These are phyloP conservation scores for Thaleichthys pacificus DNA, from an alignment of 2,797 vertebrate genomes.

Conservation along the genomic window DNA sequence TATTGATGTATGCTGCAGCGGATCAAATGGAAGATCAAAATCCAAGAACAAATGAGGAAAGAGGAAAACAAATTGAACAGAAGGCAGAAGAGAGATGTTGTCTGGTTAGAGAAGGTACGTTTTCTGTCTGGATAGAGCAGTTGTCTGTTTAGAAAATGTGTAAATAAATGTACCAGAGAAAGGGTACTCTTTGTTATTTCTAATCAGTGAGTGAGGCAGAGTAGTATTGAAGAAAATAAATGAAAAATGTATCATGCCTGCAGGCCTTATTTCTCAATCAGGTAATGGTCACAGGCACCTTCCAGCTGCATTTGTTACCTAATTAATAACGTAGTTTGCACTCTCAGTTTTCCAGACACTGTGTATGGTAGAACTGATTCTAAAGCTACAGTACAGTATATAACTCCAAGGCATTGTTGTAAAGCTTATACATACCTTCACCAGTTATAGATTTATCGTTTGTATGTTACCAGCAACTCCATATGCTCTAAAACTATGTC, in stretches of 20 bases:
- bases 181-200: constrained; percentile 19
- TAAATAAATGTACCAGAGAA: constrained; percentile 10
- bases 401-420: not conserved
- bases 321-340: constrained; percentile 60
- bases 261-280: constrained; percentile 69
- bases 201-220: constrained; percentile 49
- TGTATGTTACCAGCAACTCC: too few species aligned
- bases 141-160: not conserved
- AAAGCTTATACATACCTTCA: not conserved
- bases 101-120: constrained; percentile 73
- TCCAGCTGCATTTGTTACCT: constrained; percentile 56
- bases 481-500: too few species aligned
- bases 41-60: constrained; percentile 74
- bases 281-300: constrained; percentile 66
- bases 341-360: constrained; percentile 21
- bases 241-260: constrained; percentile 65
- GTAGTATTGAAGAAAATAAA: constrained; percentile 54
- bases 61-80: constrained; percentile 73
- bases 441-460: too few species aligned
- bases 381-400: constrained; percentile 52
- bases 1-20: constrained; percentile 62
- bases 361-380: constrained; percentile 23
- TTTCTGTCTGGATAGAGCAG: constrained; percentile 8
- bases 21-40: constrained; percentile 73
- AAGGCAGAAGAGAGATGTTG: constrained; percentile 76